Base-by-base conservation (phyloP, 2,797 vertebrate genomes). In the Acrocephalus scirpaceus region DNA sequence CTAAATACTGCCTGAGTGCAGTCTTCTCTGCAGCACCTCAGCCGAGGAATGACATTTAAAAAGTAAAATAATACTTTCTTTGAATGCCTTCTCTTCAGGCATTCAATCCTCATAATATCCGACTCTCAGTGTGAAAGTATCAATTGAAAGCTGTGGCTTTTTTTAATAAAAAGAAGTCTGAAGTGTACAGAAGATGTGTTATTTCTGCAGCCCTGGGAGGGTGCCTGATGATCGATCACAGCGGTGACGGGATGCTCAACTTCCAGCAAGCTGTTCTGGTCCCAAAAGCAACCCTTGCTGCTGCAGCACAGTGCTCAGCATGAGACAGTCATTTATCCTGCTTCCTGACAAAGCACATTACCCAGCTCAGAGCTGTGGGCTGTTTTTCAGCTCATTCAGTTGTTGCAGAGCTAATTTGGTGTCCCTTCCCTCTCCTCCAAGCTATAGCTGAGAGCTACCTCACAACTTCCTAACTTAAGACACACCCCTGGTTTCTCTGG, bases 311-410 rank as follows among this genome's bases (percentile, higher is more conserved):
- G 60, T 42, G 88, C 88, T 92, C 86, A 89, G 86, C 45, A 0
- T 71, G 96, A 79, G 45, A 56, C 77, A 73, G n/a, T 82, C 74
- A 67, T 95, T 90, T 70, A 86, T 96, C 64, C 88, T 85, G 44
- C 71, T 74, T 90, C 71, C 67, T 91, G 83, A 82, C 77, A 76
- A 80, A 88, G 88, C 23, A 82, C 72, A 91, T 89, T 79, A 57
- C 71, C 73, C 83, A 66, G 0, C 53, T 64, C 5, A 0, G 86
- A 66, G 74, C 74, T 85, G 40, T 14, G 38, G 48, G 83, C 80
- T 90, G 34, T 81, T 96, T 91, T 92, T 75, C 70, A 56, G 58
- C 44, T 69, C 2, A 0, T 64, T 56, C 53, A 21, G 27, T 62
- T 88, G 82, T 88, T 81, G 25, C 51, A 60, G 62, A 66, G 54